Base-by-base conservation (phyloP, 2,113 vertebrate species). In the Rhinolophus sinicus region DNA sequence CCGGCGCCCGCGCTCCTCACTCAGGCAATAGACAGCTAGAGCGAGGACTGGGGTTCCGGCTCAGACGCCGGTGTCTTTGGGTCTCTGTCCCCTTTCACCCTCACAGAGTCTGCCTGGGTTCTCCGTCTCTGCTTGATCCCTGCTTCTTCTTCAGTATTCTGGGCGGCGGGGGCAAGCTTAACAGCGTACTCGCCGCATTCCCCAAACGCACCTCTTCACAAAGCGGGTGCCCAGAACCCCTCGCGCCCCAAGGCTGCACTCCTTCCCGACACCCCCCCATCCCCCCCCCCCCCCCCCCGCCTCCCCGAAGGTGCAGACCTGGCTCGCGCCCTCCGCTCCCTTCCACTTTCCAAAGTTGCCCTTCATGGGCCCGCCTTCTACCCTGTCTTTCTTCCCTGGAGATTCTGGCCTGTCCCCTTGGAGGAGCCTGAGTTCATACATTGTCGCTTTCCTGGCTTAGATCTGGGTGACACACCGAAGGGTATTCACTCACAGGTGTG, bases 371-470 rank as follows among this genome's bases (percentile, higher is more conserved):
- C 52, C 2, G 0, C 50, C 16, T 88, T 93, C 28, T 12, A 19
- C 40, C 22, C 54, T 52, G 78, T 44, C 50, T 70, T 47, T n/a
- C 54, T 47, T 60, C 10, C 9, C 3, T 50, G 2, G 47, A 10
- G 2, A 69, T 81, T 35, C 6, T 0, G 14, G 30, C 22, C 4
- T 54, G 54, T 18, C 9, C 38, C 12, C 33, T 28, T 80, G 30
- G 11, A 84, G 40, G 26, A 65, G 24, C 69, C 44, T 35, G 62
- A 65, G 30, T 89, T 85, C 47, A 83, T 28, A 24, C 6, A 19
- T 58, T 8, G 30, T 65, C 10, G 40, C 62, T 94, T 80, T 73
- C 40, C 73, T 87, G 72, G 70, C 90, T 82, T 85, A 90, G 54
- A 58, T 90, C 38, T 1, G 0, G 0, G 78, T 62, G 40, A 26